Percentiles rank a stretch among this genome's conserved stretches.
These are phyloP conservation scores for Halcyon senegalensis DNA, from an alignment of 2,113 vertebrate genomes.

Conservation along the genomic window DNA sequence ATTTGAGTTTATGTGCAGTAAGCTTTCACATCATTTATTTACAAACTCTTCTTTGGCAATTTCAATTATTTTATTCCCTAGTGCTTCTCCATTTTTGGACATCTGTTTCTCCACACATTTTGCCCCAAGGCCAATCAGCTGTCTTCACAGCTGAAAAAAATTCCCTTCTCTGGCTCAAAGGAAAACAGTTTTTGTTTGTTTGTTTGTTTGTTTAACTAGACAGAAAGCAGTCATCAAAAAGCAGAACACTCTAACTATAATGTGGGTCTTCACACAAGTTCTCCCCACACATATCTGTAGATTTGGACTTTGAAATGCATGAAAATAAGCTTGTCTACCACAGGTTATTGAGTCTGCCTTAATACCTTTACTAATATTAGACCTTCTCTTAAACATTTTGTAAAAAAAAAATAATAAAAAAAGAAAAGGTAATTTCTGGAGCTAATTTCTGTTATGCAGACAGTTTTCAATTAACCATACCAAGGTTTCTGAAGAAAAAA, in stretches of 20 bases:
- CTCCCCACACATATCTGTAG: not conserved
- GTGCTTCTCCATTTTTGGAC: constrained; percentile 18
- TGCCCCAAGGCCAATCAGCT: constrained; percentile 48
- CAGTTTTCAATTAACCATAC: not conserved
- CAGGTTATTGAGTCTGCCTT: not conserved
- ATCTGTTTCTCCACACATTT: constrained; percentile 20
- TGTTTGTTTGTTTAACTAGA: not conserved
- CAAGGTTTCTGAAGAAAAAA: not conserved
- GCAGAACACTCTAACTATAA: not conserved
- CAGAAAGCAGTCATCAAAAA: not conserved
- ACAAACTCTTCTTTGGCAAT: not conserved
- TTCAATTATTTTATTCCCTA: not conserved
- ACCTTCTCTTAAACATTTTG: not conserved
- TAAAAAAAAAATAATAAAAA: not conserved
- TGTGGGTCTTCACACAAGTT: not conserved
- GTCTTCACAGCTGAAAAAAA: constrained; percentile 50
- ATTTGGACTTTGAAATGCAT: not conserved
- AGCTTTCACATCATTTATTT: constrained; percentile 5
- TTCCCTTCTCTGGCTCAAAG: not conserved
- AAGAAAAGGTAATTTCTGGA: not conserved
- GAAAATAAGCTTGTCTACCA: not conserved
- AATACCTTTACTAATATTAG: not conserved
- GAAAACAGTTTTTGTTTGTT: not conserved
- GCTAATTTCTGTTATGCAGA: not conserved
- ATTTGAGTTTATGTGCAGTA: not conserved